Conservation (phyloP, 2,113 vertebrate species). For the Rhinichthys klamathensis region DNA sequence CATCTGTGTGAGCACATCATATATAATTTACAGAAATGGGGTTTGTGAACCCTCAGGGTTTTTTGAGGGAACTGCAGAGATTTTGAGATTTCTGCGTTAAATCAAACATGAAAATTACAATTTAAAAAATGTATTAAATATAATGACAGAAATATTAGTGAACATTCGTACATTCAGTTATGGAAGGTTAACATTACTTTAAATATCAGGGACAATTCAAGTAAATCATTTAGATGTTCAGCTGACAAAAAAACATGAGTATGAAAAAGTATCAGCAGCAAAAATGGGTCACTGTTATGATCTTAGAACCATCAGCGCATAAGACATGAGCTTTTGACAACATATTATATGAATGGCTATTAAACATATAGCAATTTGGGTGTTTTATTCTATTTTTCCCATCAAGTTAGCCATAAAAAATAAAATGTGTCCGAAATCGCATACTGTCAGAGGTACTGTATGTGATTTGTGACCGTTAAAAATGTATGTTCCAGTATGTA, state of each 20-base stretch:
- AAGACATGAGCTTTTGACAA: neutral
- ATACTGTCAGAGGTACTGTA: neutral
- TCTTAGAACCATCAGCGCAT: neutral
- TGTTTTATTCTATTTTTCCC: neutral
- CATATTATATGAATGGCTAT: neutral
- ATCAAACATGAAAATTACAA: neutral
- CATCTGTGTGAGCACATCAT: slow-evolving; percentile 9
- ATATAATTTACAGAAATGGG: neutral
- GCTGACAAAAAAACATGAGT: neutral
- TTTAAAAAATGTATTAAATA: neutral
- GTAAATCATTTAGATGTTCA: neutral
- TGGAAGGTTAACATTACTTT: neutral
- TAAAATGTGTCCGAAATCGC: neutral
- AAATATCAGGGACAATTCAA: neutral
- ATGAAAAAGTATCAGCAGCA: neutral
- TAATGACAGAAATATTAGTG: neutral
- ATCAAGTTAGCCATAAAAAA: neutral
- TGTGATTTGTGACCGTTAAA: neutral
- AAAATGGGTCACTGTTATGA: neutral
- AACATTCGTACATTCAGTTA: neutral
- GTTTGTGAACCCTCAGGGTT: neutral
- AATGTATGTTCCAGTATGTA: neutral
- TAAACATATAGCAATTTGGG: neutral
- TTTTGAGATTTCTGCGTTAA: neutral
- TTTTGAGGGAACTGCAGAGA: neutral